Evolutionary conservation across 2,113 vertebrate genomes (phyloP).

Genomic region (Sphaerodactylus townsendi): DNA sequence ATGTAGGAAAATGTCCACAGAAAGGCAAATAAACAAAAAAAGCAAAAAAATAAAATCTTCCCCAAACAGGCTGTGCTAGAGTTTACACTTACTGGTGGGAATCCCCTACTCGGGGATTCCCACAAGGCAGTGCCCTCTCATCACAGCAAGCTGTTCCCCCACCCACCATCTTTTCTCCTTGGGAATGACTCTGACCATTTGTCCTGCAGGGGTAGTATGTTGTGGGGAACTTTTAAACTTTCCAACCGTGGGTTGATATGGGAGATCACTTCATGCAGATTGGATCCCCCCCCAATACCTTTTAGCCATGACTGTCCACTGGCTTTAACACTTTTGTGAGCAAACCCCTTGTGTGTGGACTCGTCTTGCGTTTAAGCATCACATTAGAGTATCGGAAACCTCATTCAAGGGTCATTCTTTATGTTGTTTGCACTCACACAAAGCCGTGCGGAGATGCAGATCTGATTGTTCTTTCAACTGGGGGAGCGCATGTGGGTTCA

Average conservation of each 20-base stretch:
- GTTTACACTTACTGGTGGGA: neutral
- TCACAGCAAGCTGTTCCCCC: neutral
- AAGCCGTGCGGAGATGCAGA: neutral
- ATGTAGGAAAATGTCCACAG: too few species aligned
- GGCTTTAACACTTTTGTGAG: neutral
- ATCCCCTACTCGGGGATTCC: neutral
- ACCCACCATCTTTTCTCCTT: neutral
- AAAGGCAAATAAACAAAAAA: neutral
- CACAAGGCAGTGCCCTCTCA: neutral
- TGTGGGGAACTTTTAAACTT: constrained; percentile 2
- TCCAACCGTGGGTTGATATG: neutral
- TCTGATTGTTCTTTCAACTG: neutral
- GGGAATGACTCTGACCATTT: neutral
- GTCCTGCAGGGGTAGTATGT: neutral
- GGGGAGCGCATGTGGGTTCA: neutral
- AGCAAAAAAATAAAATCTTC: neutral
- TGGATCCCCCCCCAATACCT: too few species aligned
- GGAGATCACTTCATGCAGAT: neutral
- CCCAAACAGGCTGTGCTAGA: neutral
- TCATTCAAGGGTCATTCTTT: too few species aligned
- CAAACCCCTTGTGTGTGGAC: neutral
- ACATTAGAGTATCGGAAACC: neutral
- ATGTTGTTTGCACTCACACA: neutral
- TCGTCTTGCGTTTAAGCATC: neutral
- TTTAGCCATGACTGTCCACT: neutral